A percentile compares a stretch with the other conserved stretches of the same genome.
Evolutionary conservation across 2,113 vertebrate species (phyloP).

Genomic region (Psettodes erumei): DNA sequence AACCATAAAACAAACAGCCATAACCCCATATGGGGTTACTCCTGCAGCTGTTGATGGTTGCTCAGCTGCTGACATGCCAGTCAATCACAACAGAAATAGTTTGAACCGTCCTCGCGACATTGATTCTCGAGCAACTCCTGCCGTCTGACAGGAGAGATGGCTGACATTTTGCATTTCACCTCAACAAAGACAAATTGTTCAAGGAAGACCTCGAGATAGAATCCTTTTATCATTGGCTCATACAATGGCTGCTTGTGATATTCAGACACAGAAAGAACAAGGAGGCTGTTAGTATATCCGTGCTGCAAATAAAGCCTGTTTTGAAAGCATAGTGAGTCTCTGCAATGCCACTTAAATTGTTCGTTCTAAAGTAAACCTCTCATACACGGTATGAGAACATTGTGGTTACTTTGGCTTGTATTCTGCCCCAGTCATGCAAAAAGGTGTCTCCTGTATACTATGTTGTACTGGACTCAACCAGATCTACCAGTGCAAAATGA

Average conservation of each 20-base stretch:
- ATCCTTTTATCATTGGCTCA: slow-evolving; percentile 15
- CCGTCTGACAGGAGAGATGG: slow-evolving; percentile 56
- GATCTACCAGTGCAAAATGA: slow-evolving; percentile 23
- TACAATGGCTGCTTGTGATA: not conserved
- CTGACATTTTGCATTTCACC: slow-evolving; percentile 68
- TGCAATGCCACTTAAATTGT: not conserved
- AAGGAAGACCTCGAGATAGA: slow-evolving; percentile 43
- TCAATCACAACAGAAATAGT: slow-evolving; percentile 74
- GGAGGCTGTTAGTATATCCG: not conserved
- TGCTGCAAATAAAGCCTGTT: not conserved
- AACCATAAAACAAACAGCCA: slow-evolving; percentile 76
- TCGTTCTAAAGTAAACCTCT: not conserved
- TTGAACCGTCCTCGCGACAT: slow-evolving; percentile 58
- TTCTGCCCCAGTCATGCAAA: not conserved
- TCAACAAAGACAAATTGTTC: slow-evolving; percentile 53
- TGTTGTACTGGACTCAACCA: slow-evolving; percentile 8
- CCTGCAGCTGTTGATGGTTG: slow-evolving; percentile 76
- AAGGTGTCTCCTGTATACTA: not conserved
- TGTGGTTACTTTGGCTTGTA: not conserved
- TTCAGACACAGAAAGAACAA: not conserved
- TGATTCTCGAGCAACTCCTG: slow-evolving; percentile 51
- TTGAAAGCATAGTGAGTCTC: not conserved
- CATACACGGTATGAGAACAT: not conserved
- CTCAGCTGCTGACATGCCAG: slow-evolving; percentile 71
- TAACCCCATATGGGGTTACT: slow-evolving; percentile 72